Base-by-base conservation (phyloP, 2,888 invertebrate genomes). In the Exephanes ischioxanthus region DNA sequence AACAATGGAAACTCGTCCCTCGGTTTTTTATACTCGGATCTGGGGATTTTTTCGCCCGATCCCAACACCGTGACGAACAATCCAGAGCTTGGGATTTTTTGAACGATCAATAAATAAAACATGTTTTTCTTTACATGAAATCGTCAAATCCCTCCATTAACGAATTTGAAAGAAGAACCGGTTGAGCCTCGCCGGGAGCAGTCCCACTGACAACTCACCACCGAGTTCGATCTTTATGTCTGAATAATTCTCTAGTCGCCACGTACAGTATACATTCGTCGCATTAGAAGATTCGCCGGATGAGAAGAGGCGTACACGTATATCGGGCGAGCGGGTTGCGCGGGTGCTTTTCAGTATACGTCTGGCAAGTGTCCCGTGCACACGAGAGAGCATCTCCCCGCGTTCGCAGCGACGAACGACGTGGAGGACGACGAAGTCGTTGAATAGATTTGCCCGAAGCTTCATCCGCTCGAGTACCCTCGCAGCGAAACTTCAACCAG, bases 391-490 rank as follows among this genome's bases (percentile, higher is more conserved):
- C 77, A 67, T 72, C 77, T 33, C 61, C n/a, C 16, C 2, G 48
- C 66, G 51, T 66, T 66, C 51, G 19, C 76, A 33, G 30, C 61
- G 30, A 63, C 61, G 30, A 63, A 22, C 75, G 51, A 41, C 72
- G 30, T 30, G 53, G 41, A 66, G 53, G 51, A 61, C 79, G 71
- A 80, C 80, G 45, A 68, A 80, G 81, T 82, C 81, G 76, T 82
- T 82, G 82, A 82, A 82, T 77, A 82, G 82, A 77, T 82, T 82
- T 82, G 77, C 79, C 77, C 79, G 55, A 71, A 66, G 79, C 75
- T 78, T 79, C 81, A 79, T 85, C 78, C 73, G 79, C 81, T 75
- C 75, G 75, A 85, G 79, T 85, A 66, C 70, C 73, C 72, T 48
- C 76, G 67, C 51, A 70, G 67, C 73, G 76, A 82, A 82, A 77